phyloP scores from a whole-genome alignment of 92 coral and sea anemone genomes.

The Meandrina meandrites region DNA sequence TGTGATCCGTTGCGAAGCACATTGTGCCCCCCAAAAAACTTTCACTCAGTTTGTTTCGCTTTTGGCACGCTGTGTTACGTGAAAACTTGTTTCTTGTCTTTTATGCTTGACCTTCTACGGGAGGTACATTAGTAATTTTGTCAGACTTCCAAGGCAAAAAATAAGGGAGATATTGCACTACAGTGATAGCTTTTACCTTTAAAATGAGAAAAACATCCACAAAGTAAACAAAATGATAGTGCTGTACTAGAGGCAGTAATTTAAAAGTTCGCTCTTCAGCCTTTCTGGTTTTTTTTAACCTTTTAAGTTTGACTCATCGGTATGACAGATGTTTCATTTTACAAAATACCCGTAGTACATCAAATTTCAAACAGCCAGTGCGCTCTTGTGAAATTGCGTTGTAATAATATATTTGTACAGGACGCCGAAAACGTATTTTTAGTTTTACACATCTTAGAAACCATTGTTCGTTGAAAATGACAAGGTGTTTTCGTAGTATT shows the following conservation, averaged over 20 bases:
- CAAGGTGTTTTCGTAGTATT: not conserved
- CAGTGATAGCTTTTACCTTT: not conserved
- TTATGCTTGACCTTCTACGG: not conserved
- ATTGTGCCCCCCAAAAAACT: not conserved
- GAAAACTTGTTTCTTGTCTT: not conserved
- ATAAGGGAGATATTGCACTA: not conserved
- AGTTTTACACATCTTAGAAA: not conserved
- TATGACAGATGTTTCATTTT: not conserved
- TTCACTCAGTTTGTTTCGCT: not conserved
- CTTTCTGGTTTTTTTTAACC: not conserved
- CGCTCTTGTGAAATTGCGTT: not conserved
- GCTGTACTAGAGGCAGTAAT: not conserved
- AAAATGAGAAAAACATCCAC: not conserved
- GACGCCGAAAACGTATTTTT: not conserved
- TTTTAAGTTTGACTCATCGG: not conserved
- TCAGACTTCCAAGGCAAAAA: constrained; percentile 4
- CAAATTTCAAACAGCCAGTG: not conserved
- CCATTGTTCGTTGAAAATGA: not conserved
- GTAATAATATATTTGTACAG: not conserved
- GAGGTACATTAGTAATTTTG: constrained; percentile 11
- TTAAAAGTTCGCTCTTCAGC: not conserved
- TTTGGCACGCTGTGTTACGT: not conserved
- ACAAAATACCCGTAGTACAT: not conserved
- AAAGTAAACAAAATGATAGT: not conserved
- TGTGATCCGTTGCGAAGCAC: not conserved